Conservation (phyloP, 2,797 vertebrate genomes). For the Eulemur coronatus region DNA sequence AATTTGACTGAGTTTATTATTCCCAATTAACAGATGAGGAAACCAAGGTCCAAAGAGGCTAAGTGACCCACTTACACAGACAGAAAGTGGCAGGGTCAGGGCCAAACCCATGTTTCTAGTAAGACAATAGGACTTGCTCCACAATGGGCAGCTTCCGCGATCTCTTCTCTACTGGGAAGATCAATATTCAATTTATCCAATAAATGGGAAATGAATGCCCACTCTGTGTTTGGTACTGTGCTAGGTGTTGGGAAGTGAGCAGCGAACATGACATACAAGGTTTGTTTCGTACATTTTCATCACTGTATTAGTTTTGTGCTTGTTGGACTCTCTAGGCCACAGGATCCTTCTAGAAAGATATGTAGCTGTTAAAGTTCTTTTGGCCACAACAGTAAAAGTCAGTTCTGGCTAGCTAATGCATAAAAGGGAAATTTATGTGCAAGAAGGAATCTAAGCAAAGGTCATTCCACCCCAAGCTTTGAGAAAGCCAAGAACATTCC, state of each 20-base stretch:
- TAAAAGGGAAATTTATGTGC: neutral
- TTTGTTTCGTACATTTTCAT: neutral
- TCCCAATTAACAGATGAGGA: conserved; percentile 8
- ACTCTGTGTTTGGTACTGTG: neutral
- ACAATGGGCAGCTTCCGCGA: neutral
- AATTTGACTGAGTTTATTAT: neutral
- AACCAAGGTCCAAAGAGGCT: conserved; percentile 14
- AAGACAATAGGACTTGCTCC: neutral
- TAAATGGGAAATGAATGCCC: neutral
- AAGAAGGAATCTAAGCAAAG: neutral
- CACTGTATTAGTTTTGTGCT: neutral
- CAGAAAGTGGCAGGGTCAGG: neutral
- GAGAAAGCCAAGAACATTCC: neutral
- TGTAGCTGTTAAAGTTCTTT: neutral
- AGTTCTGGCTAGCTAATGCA: neutral
- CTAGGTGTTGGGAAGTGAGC: neutral
- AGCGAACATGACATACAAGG: neutral
- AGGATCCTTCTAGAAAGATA: neutral
- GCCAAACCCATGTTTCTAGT: neutral
- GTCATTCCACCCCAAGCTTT: neutral
- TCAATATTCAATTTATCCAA: neutral
- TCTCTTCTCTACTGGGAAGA: neutral
- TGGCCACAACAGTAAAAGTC: neutral
- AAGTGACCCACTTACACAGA: neutral
- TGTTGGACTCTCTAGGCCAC: neutral